Percentiles rank a stretch among this genome's conserved stretches.
These are phyloP conservation scores for Plutella xylostella DNA, from an alignment of 2,888 invertebrate species.

Conservation along the genomic window DNA sequence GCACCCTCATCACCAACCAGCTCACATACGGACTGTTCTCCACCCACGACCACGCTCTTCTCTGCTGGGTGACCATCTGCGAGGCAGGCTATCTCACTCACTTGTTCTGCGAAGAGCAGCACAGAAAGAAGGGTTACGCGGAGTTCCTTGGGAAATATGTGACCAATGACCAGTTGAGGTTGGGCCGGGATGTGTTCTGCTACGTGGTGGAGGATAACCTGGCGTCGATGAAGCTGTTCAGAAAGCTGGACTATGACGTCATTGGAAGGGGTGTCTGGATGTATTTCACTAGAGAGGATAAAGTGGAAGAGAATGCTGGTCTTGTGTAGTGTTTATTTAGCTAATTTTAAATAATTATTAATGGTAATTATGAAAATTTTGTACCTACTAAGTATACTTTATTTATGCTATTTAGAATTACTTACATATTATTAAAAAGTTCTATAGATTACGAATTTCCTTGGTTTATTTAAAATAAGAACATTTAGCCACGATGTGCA, in stretches of 20 bases:
- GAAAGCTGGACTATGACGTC: constrained; percentile 22
- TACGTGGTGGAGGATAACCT: constrained; percentile 22
- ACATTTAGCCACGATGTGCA: too few relatives aligned
- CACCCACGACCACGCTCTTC: constrained; percentile 16
- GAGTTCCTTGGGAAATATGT: constrained; percentile 14
- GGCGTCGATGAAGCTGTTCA: constrained; percentile 20
- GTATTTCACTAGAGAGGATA: constrained; percentile 5
- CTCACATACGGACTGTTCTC: constrained; percentile 24
- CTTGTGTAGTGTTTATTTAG: background rate
- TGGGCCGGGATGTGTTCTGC: constrained; percentile 21
- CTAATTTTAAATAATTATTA: too few relatives aligned
- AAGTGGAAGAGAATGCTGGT: background rate
- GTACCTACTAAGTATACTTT: too few relatives aligned
- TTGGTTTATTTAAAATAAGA: too few relatives aligned
- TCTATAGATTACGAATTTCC: too few relatives aligned
- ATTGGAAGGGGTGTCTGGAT: constrained; percentile 21
- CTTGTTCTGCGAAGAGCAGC: constrained; percentile 12
- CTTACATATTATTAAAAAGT: too few relatives aligned
- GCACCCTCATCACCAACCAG: constrained; percentile 19
- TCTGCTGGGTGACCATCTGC: constrained; percentile 13
- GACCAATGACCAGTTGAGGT: constrained; percentile 20
- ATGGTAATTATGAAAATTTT: too few relatives aligned
- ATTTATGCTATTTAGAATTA: too few relatives aligned
- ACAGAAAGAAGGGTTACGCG: constrained; percentile 16
- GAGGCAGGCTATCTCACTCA: constrained; percentile 14